A percentile compares a stretch with the other conserved stretches of the same genome.
phyloP scores from a whole-genome alignment of 2,888 invertebrate species.

The Drosophila ustulata region DNA sequence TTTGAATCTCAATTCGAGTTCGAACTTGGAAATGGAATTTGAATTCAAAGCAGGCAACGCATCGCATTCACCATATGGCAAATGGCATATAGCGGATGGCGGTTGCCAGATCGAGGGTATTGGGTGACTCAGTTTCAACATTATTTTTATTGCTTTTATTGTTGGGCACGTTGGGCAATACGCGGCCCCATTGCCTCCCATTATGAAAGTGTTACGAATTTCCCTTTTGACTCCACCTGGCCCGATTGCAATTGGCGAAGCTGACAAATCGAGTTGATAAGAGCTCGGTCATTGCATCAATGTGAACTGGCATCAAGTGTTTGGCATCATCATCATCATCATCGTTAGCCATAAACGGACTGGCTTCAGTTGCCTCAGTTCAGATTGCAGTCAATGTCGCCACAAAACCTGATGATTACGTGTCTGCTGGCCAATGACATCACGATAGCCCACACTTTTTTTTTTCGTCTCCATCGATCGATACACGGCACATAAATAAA shows the following conservation, averaged over 20 bases:
- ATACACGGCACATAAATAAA: neutral
- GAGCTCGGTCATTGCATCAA: slow-evolving; percentile 26
- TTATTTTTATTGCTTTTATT: slow-evolving; percentile 40
- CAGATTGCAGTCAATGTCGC: slow-evolving; percentile 44
- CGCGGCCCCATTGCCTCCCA: slow-evolving; percentile 36
- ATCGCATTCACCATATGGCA: neutral
- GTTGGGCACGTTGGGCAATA: slow-evolving; percentile 52
- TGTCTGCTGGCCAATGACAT: slow-evolving; percentile 53
- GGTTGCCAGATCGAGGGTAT: slow-evolving; percentile 10
- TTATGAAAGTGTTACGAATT: slow-evolving; percentile 75
- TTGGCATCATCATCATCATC: slow-evolving; percentile 19
- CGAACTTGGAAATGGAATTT: slow-evolving; percentile 17
- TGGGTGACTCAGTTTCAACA: slow-evolving; percentile 63
- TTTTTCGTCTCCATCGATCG: neutral
- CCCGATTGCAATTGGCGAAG: slow-evolving; percentile 15
- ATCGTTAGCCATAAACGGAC: slow-evolving; percentile 41
- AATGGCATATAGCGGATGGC: neutral
- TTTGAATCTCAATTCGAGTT: slow-evolving; percentile 10
- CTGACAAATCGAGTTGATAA: slow-evolving; percentile 24
- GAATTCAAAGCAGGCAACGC: slow-evolving; percentile 43
- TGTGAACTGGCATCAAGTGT: slow-evolving; percentile 7
- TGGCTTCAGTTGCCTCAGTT: slow-evolving; percentile 8
- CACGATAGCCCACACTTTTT: slow-evolving; percentile 45
- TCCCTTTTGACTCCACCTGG: slow-evolving; percentile 21
- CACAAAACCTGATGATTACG: slow-evolving; percentile 18